Evolutionary conservation across 2,113 vertebrate species (phyloP), one percentile per base, ranked within the genome.

Genomic region (Fulica atra): DNA sequence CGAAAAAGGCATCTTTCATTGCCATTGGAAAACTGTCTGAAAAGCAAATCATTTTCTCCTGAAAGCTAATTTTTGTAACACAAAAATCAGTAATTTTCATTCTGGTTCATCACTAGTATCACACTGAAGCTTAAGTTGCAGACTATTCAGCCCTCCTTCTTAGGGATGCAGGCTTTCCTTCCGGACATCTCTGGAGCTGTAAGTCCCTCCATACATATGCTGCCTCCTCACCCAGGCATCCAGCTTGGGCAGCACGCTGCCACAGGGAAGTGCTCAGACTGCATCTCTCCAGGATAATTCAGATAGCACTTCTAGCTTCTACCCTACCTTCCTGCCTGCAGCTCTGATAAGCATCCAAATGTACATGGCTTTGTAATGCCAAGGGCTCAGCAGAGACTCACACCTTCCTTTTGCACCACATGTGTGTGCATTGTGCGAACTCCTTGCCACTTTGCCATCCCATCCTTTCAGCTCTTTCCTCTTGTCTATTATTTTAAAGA

Each of bases 131-230:
- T 50, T 18, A 44, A 56, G 17, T 2, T 63, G 59, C 11, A 8
- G 3, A 16, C 4, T 10, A 13, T 31, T 35, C n/a, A 28, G 10
- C 13, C 18, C n/a, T 53, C n/a, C 18, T 31, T 7, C 18, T 18
- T 2, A 1, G 1, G 1, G 26, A 44, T 6, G 10, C 20, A 51
- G 36, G 13, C 25, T 53, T 79, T 73, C 24, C 54, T 68, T 35
- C 42, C 16, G 31, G 38, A 26, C 2, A 0, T 6, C 76, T 25
- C 13, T 16, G 42, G 21, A 72, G 54, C 54, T 28, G 28, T 2
- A 65, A 31, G 16, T 48, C 24, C 21, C 6, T 12, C 13, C 18
- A 16, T 31, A 8, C 16, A 12, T 31, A 8, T 0, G 0, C 16
- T 61, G n/a, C 29, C 35, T 65, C 26, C 31, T 15, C 16, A 26